Base-by-base conservation (phyloP, 2,797 vertebrate genomes). In the Mormyrus hasselquistii region DNA sequence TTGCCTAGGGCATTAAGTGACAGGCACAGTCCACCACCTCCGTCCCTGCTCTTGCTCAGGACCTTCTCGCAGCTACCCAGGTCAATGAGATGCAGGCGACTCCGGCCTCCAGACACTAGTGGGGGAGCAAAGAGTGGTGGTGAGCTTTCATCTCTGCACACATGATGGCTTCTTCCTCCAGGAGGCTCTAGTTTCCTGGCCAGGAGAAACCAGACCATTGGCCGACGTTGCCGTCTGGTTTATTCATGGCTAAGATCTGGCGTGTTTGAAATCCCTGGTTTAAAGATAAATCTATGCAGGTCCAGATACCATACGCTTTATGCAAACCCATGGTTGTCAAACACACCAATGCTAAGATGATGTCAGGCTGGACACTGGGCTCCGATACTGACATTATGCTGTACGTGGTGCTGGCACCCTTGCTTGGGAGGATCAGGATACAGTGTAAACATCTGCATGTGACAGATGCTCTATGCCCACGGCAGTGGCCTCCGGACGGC, bases 21-120 rank as follows among this genome's bases (percentile, higher is more conserved):
- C 59, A 99, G 95, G 92, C 97, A 97, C 4, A 97, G 94, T 88
- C 98, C 96, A 19, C 96, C 96, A 5, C 98, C 98, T 29, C 95
- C 96, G 38, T 99, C 98, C 91, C 97, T 95, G 84, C 95, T 97
- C 94, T 97, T 97, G 93, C 97, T 96, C 83, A 97, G 91, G 6
- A 96, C 96, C 92, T 96, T 97, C 92, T 99, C 98, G 92, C 98
- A 99, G 94, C 98, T 98, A 29, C 98, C 98, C 90, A 99, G 93
- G 95, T 99, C 99, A 3, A 99, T 97, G 91, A 99, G 98, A 93
- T 99, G 98, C 91, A 99, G 96, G 90, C 98, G 96, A 94, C 99
- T 99, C 65, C 97, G 96, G 93, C 98, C 98, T 22, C 98, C 98
- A 1, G 98, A 99, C 98, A 99, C 99, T 99, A 92, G 34, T 2